These are phyloP conservation scores for Gobio occitaniae DNA, from an alignment of 2,797 vertebrate genomes.

Conservation along the genomic window DNA sequence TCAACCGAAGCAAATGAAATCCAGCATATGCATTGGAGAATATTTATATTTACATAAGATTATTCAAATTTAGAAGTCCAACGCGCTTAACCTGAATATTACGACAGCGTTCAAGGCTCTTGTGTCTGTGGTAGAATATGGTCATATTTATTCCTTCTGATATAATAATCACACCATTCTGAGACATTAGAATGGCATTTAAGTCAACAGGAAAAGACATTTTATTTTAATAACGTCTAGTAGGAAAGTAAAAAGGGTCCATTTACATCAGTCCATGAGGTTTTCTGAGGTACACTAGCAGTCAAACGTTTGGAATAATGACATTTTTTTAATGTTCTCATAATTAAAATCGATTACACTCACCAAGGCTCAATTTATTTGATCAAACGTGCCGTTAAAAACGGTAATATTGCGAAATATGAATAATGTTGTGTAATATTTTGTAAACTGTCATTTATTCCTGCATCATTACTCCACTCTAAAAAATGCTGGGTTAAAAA, in stretches of 20 bases:
- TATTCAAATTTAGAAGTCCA: not conserved
- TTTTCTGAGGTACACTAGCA: not conserved
- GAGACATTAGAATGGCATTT: not conserved
- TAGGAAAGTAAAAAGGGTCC: not conserved
- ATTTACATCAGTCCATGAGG: not conserved
- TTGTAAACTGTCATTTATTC: not conserved
- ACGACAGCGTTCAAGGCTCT: not conserved
- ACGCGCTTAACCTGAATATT: conserved; percentile 28
- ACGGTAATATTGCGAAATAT: not conserved
- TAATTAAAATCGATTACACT: not conserved
- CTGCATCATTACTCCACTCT: not conserved
- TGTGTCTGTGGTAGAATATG: not conserved
- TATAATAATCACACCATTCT: not conserved
- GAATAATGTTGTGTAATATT: too few species aligned
- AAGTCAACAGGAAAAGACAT: not conserved
- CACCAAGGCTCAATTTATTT: not conserved
- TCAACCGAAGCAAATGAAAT: conserved; percentile 27
- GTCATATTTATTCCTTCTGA: not conserved
- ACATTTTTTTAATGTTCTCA: too few species aligned
- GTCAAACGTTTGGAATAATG: not conserved
- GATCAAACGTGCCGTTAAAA: not conserved
- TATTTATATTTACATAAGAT: conserved; percentile 4
- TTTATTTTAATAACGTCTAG: not conserved
- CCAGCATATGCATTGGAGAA: not conserved
- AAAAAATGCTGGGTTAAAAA: too few species aligned